phyloP scores from a whole-genome alignment of 1,140 invertebrate species.

The Prorops nasuta region DNA sequence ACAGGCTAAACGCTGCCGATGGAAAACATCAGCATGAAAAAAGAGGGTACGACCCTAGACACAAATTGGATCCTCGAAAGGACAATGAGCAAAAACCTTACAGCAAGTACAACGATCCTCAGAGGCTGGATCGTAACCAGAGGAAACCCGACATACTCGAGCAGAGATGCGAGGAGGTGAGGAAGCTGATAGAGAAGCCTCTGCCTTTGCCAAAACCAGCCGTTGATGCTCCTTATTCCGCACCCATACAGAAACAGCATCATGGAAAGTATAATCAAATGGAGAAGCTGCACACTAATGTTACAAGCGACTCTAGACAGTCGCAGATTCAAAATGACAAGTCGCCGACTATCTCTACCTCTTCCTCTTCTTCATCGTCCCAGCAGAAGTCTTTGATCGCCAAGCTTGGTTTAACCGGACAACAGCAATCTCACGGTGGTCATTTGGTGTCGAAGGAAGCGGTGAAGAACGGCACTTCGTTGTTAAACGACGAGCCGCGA shows the following conservation, averaged over 20 bases:
- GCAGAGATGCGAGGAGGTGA: constrained; percentile 44
- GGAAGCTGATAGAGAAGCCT: constrained; percentile 49
- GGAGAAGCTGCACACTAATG: constrained; percentile 27
- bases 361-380: constrained; percentile 1
- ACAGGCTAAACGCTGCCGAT: constrained; percentile 20
- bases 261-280: constrained; percentile 32
- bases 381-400: constrained; percentile 2
- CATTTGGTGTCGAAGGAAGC: constrained; percentile 38
- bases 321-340: constrained; percentile 24
- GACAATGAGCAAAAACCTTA: constrained; percentile 39
- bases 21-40: constrained; percentile 31
- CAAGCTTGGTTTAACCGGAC: too few species aligned
- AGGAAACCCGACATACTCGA: constrained; percentile 39
- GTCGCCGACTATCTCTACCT: constrained; percentile 16
- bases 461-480: constrained; percentile 41
- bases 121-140: constrained; percentile 21
- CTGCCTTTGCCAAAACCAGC: constrained; percentile 35
- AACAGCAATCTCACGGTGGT: constrained; percentile 27
- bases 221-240: constrained; percentile 37
- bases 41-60: constrained; percentile 34
- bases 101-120: constrained; percentile 32
- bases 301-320: background rate
- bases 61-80: constrained; percentile 39
- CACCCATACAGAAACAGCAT: constrained; percentile 40
- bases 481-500: constrained; percentile 35